Percentiles rank a stretch among this genome's conserved stretches.
phyloP scores from a whole-genome alignment of 2,797 vertebrate species.

The Takifugu rubripes region DNA sequence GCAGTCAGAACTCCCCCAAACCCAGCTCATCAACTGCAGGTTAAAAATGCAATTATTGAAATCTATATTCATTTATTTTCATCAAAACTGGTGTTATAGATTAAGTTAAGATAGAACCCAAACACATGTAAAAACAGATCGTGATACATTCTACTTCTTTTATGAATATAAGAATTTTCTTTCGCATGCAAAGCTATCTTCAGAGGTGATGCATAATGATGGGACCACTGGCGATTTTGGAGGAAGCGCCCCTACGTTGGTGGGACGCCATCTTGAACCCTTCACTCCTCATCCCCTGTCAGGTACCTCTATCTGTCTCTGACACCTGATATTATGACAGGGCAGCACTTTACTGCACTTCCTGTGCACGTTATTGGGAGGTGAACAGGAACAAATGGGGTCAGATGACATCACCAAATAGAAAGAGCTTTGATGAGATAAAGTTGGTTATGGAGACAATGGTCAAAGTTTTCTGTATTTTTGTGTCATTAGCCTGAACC shows the following conservation, averaged over 20 bases:
- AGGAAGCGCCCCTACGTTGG: constrained; percentile 13
- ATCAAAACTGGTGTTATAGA: background rate
- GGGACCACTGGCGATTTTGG: constrained; percentile 30
- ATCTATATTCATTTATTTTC: background rate
- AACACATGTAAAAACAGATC: no score
- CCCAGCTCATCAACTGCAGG: constrained; percentile 71
- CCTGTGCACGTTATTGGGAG: constrained; percentile 39
- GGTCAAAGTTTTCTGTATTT: no score
- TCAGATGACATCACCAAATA: constrained; percentile 30
- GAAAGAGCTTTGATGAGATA: no score
- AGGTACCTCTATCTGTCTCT: constrained; percentile 48
- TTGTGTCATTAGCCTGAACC: no score
- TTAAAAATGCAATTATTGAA: constrained; percentile 25
- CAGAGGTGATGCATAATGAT: constrained; percentile 37
- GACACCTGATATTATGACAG: constrained; percentile 52
- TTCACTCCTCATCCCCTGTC: constrained; percentile 17
- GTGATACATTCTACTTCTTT: no score
- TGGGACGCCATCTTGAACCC: constrained; percentile 41
- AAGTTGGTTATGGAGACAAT: no score
- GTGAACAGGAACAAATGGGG: constrained; percentile 15
- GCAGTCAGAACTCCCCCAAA: constrained; percentile 44
- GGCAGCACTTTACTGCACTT: constrained; percentile 26
- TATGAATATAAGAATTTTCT: no score
- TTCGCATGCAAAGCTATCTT: constrained; percentile 38
- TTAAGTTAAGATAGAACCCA: no score